Base-by-base conservation (phyloP, 2,888 invertebrate species). In the Pteria penguin region DNA sequence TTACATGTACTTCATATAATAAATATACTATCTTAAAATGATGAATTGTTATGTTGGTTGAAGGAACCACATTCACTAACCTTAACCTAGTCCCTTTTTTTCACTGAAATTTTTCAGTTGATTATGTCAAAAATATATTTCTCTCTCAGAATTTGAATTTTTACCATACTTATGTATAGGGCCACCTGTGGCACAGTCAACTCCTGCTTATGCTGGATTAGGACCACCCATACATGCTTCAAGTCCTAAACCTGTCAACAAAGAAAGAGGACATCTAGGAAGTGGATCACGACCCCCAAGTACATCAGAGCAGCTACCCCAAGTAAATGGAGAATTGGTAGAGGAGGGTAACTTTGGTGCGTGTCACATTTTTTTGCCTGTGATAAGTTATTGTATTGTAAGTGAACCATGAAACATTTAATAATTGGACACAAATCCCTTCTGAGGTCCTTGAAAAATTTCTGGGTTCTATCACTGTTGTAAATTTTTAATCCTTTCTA, bases 311-410 rank as follows among this genome's bases (percentile, higher is more conserved):
- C 71, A 61, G 4, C n/a, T n/a, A n/a, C 72, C 67, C 2, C 36
- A 71, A 11, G 65, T 32, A 26, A 66, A 70, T 57, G 70, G 70
- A 60, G 79, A 78, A 27, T 68, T 87, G 8, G 71, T 85, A 22
- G 80, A 77, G 18, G 85, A 84, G 67, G 76, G 69, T 45, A 80
- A 86, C 33, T 86, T 85, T 83, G 87, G 87, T 87, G 63, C 74
- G 75, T 27, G 31, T 60, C 18, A 5, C 27, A 26, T 3, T 4
- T 54, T 32, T 32, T 52, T 45, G 8, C 45, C n/a, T n/a, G n/a
- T n/a, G n/a, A n/a, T n/a, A n/a, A n/a, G n/a, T n/a, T n/a, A n/a
- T n/a, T n/a, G n/a, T n/a, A n/a, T n/a, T n/a, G n/a, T n/a, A n/a
- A n/a, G n/a, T n/a, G n/a, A n/a, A n/a, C n/a, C n/a, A n/a, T n/a